These are phyloP conservation scores for Poeciliopsis presidionis DNA, from an alignment of 2,797 vertebrate species.

Conservation along the genomic window DNA sequence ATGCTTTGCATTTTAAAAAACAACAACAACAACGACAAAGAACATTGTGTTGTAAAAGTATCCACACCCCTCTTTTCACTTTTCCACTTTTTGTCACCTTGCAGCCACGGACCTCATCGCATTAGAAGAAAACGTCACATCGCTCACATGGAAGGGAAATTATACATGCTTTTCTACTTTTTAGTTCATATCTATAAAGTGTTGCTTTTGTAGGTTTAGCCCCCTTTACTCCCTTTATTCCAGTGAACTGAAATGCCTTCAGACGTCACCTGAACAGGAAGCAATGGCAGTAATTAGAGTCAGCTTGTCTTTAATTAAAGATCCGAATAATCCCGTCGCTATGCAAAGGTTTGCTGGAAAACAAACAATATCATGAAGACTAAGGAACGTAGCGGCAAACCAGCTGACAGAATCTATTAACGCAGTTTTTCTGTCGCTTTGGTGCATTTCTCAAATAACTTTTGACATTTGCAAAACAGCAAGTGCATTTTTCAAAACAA, in stretches of 20 bases:
- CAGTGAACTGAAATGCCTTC: neutral
- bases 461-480: too few relatives aligned
- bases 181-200: neutral
- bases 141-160: neutral
- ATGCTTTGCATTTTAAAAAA: conserved; percentile 54
- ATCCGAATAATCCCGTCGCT: neutral
- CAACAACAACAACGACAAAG: conserved; percentile 12
- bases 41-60: conserved; percentile 2
- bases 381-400: neutral
- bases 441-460: too few relatives aligned
- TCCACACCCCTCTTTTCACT: neutral
- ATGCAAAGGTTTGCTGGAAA: neutral
- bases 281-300: neutral
- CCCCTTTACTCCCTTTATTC: neutral
- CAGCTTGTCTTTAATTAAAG: neutral
- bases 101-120: neutral
- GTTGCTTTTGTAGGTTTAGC: neutral
- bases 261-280: neutral
- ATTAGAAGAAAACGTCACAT: neutral
- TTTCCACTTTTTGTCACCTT: neutral
- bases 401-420: neutral
- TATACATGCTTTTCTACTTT: neutral
- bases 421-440: too few relatives aligned
- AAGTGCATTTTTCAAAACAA: too few relatives aligned
- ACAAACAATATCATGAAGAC: neutral